phyloP scores from a whole-genome alignment of 2,113 vertebrate species.

The Nymphicus hollandicus region DNA sequence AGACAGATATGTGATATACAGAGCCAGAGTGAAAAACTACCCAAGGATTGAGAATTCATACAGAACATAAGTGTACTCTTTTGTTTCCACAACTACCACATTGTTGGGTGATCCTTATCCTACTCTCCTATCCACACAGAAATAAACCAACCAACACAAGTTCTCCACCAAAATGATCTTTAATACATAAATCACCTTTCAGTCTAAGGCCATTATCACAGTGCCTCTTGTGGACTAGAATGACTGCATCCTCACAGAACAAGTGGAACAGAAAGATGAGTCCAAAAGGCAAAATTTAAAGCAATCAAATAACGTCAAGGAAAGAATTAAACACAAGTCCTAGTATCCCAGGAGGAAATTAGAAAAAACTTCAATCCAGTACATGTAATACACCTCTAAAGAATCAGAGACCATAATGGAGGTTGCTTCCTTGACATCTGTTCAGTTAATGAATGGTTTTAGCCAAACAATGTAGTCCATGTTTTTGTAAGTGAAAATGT shows the following conservation, averaged over 20 bases:
- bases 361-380: neutral
- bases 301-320: neutral
- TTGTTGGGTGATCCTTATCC: neutral
- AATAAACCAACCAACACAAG: neutral
- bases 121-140: neutral
- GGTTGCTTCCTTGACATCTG: neutral
- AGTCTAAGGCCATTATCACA: neutral
- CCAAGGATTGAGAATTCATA: neutral
- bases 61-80: neutral
- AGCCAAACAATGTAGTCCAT: fast-evolving
- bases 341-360: neutral
- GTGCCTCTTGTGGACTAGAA: neutral
- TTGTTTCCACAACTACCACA: neutral
- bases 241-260: neutral
- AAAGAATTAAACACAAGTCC: neutral
- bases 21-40: neutral
- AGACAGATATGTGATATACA: neutral
- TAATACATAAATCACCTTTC: neutral
- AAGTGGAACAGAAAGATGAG: neutral
- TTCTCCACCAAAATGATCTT: neutral
- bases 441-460: neutral
- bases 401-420: neutral
- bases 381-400: neutral
- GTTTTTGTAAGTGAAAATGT: neutral
- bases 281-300: neutral